Percentiles rank a stretch among this genome's conserved stretches.
phyloP scores from a whole-genome alignment of 1,140 invertebrate species.

The Drosophila arizonae region DNA sequence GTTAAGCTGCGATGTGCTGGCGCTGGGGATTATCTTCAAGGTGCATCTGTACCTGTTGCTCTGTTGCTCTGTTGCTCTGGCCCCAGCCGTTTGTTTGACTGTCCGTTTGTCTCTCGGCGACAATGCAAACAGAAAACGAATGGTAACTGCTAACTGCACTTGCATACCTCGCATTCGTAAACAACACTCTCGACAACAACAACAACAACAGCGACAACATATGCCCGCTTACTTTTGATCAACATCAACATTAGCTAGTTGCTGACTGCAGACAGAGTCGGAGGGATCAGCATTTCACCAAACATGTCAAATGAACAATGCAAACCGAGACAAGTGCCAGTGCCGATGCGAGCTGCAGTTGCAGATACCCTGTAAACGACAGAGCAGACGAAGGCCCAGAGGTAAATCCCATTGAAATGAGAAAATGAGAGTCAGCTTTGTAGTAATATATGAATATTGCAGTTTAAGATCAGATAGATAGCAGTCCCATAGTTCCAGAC shows the following conservation, averaged over 20 bases:
- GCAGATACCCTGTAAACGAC: too few species aligned
- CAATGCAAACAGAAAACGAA: background rate
- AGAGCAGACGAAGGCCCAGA: too few species aligned
- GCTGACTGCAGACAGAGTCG: constrained; percentile 51
- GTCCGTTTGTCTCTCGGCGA: background rate
- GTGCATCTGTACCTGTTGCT: constrained; percentile 1
- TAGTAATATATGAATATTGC: too few species aligned
- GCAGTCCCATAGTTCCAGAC: too few species aligned
- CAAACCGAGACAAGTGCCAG: constrained; percentile 6
- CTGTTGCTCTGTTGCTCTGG: background rate
- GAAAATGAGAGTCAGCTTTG: too few species aligned
- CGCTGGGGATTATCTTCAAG: constrained; percentile 20
- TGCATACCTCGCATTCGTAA: constrained; percentile 30
- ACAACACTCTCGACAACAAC: constrained; percentile 1
- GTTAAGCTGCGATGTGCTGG: background rate
- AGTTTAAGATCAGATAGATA: too few species aligned
- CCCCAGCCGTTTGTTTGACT: background rate
- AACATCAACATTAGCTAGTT: constrained; percentile 52
- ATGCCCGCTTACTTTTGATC: constrained; percentile 32
- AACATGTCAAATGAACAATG: constrained; percentile 59
- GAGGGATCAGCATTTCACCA: constrained; percentile 52
- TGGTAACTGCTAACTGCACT: constrained; percentile 22
- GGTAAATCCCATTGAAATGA: too few species aligned
- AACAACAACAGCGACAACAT: too few species aligned
- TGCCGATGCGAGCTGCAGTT: too few species aligned